Conservation (phyloP, 2,113 vertebrate species). For the Coracopsis vasa region DNA sequence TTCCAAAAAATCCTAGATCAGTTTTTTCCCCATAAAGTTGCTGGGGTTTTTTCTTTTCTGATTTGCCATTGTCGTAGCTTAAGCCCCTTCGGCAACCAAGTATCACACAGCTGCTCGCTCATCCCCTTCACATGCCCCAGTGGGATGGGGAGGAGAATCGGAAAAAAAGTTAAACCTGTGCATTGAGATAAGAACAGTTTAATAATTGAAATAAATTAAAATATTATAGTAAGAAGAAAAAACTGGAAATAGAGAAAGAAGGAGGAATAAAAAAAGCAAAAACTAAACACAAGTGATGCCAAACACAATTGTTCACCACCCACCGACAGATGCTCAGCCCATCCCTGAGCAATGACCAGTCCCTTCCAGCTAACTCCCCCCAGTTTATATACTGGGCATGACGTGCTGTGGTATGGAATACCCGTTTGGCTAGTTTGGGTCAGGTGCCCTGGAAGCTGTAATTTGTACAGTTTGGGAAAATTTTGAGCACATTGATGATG, state of each 20-base stretch:
- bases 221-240: neutral
- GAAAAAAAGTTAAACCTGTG: neutral
- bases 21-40: neutral
- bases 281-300: neutral
- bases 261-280: neutral
- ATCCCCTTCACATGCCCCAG: neutral
- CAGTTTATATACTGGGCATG: neutral
- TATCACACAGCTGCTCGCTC: neutral
- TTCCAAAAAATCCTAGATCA: neutral
- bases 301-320: neutral
- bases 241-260: neutral
- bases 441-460: neutral
- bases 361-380: neutral
- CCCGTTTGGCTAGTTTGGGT: neutral
- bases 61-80: neutral
- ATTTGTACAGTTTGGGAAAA: neutral
- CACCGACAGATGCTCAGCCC: neutral
- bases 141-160: neutral
- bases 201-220: neutral
- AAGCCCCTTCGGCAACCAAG: neutral
- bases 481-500: neutral
- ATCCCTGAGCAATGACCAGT: neutral
- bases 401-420: neutral
- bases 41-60: accelerated
- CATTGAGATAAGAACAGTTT: neutral